Evolutionary conservation across 2,888 invertebrate genomes (phyloP).

Genomic region (Polyploca ridens): DNA sequence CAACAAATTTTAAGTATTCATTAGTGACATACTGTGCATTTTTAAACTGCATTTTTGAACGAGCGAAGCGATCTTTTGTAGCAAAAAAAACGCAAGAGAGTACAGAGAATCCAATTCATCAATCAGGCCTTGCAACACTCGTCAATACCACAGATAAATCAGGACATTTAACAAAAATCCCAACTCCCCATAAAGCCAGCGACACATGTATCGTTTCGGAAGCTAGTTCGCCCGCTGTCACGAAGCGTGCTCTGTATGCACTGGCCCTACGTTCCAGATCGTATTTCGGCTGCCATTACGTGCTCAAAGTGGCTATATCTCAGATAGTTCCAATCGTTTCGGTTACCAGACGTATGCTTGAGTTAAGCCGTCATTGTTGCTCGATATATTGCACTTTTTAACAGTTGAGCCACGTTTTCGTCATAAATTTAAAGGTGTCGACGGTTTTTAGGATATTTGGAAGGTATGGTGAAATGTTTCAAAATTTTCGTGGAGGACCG

Average conservation of each 20-base stretch:
- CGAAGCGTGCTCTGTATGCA: constrained; percentile 32
- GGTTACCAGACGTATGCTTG: constrained; percentile 35
- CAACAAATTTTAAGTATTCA: no score
- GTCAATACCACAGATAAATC: constrained; percentile 11
- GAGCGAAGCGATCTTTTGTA: no score
- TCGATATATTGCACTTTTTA: constrained; percentile 7
- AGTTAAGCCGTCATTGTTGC: constrained; percentile 31
- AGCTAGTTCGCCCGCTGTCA: constrained; percentile 41
- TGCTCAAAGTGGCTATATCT: constrained; percentile 38
- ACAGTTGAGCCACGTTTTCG: constrained; percentile 3
- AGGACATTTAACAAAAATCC: not conserved
- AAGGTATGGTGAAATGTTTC: not conserved
- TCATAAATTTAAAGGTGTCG: constrained; percentile 1
- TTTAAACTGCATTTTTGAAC: no score
- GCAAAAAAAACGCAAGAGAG: no score
- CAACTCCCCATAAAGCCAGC: not conserved
- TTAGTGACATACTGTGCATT: no score
- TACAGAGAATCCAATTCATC: no score
- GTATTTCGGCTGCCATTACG: constrained; percentile 48
- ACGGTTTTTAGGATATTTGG: not conserved
- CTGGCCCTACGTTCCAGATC: constrained; percentile 34
- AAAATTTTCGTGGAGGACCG: not conserved
- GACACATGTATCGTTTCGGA: not conserved
- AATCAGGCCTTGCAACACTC: not conserved
- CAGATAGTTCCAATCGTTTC: constrained; percentile 45